Base-by-base conservation (phyloP, 2,113 vertebrate genomes). In the Microcebus tavaratra region DNA sequence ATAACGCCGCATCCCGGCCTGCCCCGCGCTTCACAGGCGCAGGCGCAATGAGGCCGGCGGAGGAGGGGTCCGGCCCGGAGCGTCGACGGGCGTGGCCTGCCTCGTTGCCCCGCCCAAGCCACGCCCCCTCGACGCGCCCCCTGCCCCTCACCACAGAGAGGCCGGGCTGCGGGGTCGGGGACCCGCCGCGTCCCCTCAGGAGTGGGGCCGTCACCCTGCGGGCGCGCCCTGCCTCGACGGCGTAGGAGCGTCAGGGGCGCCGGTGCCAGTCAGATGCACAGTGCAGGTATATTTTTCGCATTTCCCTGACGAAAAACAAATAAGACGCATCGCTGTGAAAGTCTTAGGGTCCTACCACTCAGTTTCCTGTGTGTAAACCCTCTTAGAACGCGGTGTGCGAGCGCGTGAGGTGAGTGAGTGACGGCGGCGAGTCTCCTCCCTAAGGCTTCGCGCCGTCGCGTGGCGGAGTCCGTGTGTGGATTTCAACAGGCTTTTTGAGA, bases 141-240 rank as follows among this genome's bases (percentile, higher is more conserved):
- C 65, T 0, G 10, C 13, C 11, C 11, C 29, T 4, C 13, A 31
- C 7, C 0, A 1, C 36, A 0, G 0, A 1, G 1, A 0, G 0
- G 18, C 11, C 57, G 3, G 25, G 84, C 42, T 6, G 61, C 8
- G 0, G 21, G 9, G 8, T 20, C 0, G 0, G 29, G 8, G 0
- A 0, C 25, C 36, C 3, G 34, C 15, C 0, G 27, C 70, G 81
- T 80, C 68, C 53, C 42, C 50, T 23, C 3, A 4, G 29, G 59
- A 86, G 48, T 45, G 67, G 57, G 70, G 73, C 57, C 29, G 5
- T 31, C 45, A 5, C 45, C 34, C 15, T 1, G n/a, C 27, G 1
- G 65, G 63, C 17, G 78, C 70, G 29, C 11, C 8, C 27, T 12
- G n/a, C 27, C 0, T 12, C 36, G 21, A 68, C 5, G 21, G 61